phyloP scores from a whole-genome alignment of 1,140 invertebrate genomes.

The Papilio polyxenes region DNA sequence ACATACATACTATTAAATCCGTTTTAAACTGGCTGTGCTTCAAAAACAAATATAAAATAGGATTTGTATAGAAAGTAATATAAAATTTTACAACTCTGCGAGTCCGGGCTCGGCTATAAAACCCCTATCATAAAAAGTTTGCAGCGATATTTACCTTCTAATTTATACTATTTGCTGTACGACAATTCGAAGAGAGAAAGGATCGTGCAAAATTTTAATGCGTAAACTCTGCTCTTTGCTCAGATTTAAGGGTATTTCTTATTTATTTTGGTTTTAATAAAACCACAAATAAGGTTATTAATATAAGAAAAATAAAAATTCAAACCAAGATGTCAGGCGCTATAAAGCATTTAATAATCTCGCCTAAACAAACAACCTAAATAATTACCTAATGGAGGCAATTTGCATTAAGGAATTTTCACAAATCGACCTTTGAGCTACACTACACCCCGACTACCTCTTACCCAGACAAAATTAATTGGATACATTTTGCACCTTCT shows the following conservation, averaged over 20 bases:
- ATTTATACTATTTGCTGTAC: not conserved
- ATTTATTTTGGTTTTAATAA: not conserved
- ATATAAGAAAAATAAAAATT: not conserved
- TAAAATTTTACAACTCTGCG: slow-evolving; percentile 24
- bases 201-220: not conserved
- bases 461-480: slow-evolving; percentile 21
- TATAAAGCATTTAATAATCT: slow-evolving; percentile 18
- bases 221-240: not conserved
- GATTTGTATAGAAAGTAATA: slow-evolving; percentile 5
- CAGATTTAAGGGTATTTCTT: not conserved
- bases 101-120: slow-evolving; percentile 7
- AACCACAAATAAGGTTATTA: not conserved
- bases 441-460: not conserved
- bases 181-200: not conserved
- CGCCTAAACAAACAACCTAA: slow-evolving; percentile 36
- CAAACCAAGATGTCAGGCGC: slow-evolving; percentile 9
- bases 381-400: slow-evolving; percentile 34
- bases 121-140: slow-evolving; percentile 17
- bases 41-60: slow-evolving; percentile 11
- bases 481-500: slow-evolving; percentile 24
- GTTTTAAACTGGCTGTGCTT: not conserved
- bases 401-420: slow-evolving; percentile 35
- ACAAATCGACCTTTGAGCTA: slow-evolving; percentile 23
- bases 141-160: slow-evolving; percentile 12
- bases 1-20: not conserved